Conservation (phyloP, 2,113 vertebrate genomes). For the Abramis brama region DNA sequence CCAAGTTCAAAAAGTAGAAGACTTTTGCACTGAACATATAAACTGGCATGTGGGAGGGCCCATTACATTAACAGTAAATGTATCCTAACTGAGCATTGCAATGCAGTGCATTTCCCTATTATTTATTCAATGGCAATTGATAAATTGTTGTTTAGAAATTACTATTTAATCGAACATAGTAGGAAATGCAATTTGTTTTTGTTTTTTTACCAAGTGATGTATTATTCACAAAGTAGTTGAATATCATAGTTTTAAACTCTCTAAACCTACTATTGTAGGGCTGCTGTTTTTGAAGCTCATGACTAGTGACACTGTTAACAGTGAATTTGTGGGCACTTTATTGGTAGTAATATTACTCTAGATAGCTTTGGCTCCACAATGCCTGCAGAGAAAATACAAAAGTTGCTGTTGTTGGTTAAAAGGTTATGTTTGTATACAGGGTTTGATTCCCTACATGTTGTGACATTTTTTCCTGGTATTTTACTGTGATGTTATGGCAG, state of each 20-base stretch:
- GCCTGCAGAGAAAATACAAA: background rate
- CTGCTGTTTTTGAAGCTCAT: slow-evolving; percentile 27
- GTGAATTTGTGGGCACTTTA: slow-evolving; percentile 32
- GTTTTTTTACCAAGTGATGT: slow-evolving; percentile 1
- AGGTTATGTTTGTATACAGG: slow-evolving; percentile 30
- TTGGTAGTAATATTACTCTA: slow-evolving; percentile 11
- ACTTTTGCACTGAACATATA: background rate
- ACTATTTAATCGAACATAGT: slow-evolving; percentile 3
- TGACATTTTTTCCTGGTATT: slow-evolving; percentile 8
- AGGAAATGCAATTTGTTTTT: background rate
- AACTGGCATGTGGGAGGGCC: background rate
- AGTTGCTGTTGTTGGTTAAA: background rate
- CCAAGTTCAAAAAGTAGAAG: background rate
- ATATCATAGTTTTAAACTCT: slow-evolving; percentile 29
- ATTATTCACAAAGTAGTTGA: background rate
- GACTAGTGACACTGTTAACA: slow-evolving; percentile 23
- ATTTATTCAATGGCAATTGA: slow-evolving; percentile 13
- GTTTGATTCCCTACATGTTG: slow-evolving; percentile 20
- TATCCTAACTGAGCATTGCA: background rate
- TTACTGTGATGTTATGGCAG: slow-evolving; percentile 19
- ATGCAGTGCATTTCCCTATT: background rate
- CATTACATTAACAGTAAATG: background rate
- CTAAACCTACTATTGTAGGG: background rate
- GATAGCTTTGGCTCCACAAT: slow-evolving; percentile 1
- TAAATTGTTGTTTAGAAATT: slow-evolving; percentile 8